These are phyloP conservation scores for Brachyopa scutellaris DNA, from an alignment of 2,888 invertebrate genomes.

Conservation along the genomic window DNA sequence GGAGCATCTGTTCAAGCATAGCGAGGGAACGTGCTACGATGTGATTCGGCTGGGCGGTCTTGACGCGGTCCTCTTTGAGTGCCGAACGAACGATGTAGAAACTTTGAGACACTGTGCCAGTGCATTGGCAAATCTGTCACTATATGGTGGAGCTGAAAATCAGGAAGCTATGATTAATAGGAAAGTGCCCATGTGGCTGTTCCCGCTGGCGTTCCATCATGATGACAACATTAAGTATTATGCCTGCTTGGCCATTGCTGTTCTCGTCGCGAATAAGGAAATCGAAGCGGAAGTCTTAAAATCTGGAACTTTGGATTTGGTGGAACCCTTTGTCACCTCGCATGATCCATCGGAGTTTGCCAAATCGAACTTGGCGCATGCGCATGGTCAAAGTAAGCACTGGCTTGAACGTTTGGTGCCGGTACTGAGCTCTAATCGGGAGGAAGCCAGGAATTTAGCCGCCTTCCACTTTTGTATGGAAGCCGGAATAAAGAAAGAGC, in stretches of 20 bases:
- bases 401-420: conserved; percentile 97
- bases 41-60: conserved; percentile 95
- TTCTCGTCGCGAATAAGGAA: conserved; percentile 97
- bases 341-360: conserved; percentile 98
- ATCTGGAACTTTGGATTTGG: conserved; percentile 97
- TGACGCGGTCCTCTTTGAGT: conserved; percentile 97
- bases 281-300: conserved; percentile 97
- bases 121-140: conserved; percentile 96
- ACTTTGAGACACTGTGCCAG: conserved; percentile 98
- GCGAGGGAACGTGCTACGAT: conserved; percentile 96
- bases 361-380: conserved; percentile 93
- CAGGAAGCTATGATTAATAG: conserved; percentile 98
- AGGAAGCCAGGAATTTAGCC: conserved; percentile 97
- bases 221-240: conserved; percentile 99
- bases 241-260: conserved; percentile 98
- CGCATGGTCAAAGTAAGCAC: conserved; percentile 97
- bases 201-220: conserved; percentile 97
- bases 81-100: conserved; percentile 95
- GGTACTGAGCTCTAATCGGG: conserved; percentile 95
- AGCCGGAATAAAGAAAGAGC: conserved; percentile 97
- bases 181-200: conserved; percentile 98
- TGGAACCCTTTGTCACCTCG: conserved; percentile 97
- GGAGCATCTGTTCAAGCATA: conserved; percentile 97
- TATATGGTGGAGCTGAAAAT: conserved; percentile 98
- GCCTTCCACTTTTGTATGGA: conserved; percentile 99